phyloP scores from a whole-genome alignment of 2,888 invertebrate species.

The Sarcophaga caerulescens region DNA sequence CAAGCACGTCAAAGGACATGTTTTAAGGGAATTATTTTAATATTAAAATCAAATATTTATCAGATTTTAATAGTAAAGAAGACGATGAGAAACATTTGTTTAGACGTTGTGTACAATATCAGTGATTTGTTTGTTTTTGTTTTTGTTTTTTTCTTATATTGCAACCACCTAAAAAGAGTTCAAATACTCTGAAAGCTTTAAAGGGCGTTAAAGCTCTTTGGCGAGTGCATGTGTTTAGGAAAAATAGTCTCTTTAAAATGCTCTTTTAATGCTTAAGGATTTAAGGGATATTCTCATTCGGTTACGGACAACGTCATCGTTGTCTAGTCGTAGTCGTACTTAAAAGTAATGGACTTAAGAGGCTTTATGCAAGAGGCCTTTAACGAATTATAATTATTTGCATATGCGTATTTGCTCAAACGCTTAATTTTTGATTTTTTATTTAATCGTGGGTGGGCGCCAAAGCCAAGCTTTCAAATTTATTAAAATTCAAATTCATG shows the following conservation, averaged over 20 bases:
- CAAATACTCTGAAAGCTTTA: slow-evolving; percentile 23
- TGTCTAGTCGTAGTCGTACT: too few species aligned
- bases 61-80: neutral
- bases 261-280: neutral
- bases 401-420: too few species aligned
- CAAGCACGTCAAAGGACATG: slow-evolving; percentile 8
- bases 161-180: slow-evolving; percentile 1
- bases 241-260: neutral
- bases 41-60: slow-evolving; percentile 40
- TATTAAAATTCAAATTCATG: too few species aligned
- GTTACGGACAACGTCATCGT: neutral
- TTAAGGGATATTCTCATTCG: neutral
- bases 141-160: neutral
- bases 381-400: too few species aligned
- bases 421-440: too few species aligned
- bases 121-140: neutral
- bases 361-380: too few species aligned
- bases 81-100: neutral
- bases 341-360: too few species aligned
- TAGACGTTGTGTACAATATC: neutral
- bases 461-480: too few species aligned
- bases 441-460: too few species aligned
- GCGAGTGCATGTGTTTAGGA: neutral
- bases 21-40: slow-evolving; percentile 7
- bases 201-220: slow-evolving; percentile 43